Conservation (phyloP, 2,888 invertebrate species). For the Agrochola lota region DNA sequence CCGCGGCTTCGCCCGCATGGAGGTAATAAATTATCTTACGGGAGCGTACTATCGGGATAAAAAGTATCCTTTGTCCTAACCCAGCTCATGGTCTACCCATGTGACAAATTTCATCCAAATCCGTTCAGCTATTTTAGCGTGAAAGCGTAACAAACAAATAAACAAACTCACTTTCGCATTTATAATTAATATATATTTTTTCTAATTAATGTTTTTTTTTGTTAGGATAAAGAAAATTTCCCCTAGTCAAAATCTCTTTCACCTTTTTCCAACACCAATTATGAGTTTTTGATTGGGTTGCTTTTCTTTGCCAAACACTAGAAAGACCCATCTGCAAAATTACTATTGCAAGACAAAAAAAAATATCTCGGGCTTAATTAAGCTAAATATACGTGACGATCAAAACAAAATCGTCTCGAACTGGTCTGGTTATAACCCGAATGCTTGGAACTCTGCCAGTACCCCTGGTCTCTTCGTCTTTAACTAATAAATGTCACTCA, state of each 20-base stretch:
- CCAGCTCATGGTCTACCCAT: too few species aligned
- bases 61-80: too few species aligned
- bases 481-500: constrained; percentile 60
- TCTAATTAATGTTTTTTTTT: too few species aligned
- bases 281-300: neutral
- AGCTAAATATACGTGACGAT: constrained; percentile 45
- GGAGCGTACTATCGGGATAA: too few species aligned
- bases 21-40: too few species aligned
- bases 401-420: constrained; percentile 57
- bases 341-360: constrained; percentile 33
- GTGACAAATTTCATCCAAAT: too few species aligned
- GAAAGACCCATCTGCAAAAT: neutral
- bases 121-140: too few species aligned
- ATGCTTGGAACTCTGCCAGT: constrained; percentile 59
- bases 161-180: too few species aligned
- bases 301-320: neutral
- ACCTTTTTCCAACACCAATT: neutral
- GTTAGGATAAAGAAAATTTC: too few species aligned
- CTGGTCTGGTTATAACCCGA: constrained; percentile 63
- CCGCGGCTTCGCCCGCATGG: too few species aligned
- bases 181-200: too few species aligned
- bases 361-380: constrained; percentile 45
- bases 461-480: constrained; percentile 39
- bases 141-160: too few species aligned
- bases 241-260: constrained; percentile 1